Evolutionary conservation across 1,140 invertebrate genomes (phyloP), one percentile per base, ranked within the genome.

Genomic region (Lineus longissimus): DNA sequence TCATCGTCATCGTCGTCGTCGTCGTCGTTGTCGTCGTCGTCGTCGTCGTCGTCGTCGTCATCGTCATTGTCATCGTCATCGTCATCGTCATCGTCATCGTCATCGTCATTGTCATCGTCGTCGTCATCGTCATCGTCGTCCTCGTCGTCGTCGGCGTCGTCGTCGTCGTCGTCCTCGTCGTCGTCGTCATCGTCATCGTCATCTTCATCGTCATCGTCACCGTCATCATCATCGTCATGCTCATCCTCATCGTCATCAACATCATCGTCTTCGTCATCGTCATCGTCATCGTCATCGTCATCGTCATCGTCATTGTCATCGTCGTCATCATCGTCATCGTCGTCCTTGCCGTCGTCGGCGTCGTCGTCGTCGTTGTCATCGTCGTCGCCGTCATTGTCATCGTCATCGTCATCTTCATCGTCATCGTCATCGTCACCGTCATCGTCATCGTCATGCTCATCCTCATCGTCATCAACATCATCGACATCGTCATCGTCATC

Each of bases 331-430:
- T 55, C 59, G 2, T 2, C 59, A 54, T 55, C 59, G 55, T 57
- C 59, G 23, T n/a, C 41, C n/a, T n/a, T n/a, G n/a, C n/a, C n/a
- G n/a, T n/a, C n/a, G n/a, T n/a, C n/a, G n/a, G n/a, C n/a, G n/a
- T n/a, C n/a, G n/a, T n/a, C n/a, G n/a, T n/a, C n/a, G n/a, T n/a
- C n/a, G n/a, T n/a, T n/a, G n/a, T n/a, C 59, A 19, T 55, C 59
- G 13, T 55, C 59, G 15, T 55, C 2, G 13, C 27, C 59, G 15
- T 61, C 59, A 17, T 61, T 41, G 55, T 55, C 59, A 2, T 55
- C 59, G 55, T 55, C 59, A 61, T 61, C 59, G 2, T 61, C 59
- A 61, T 61, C 41, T 1, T 61, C 59, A 55, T 61, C 59, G 55
- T 61, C 59, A 61, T 61, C 59, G 2, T 58, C 59, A 55, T 61